These are phyloP conservation scores for Platalea minor DNA, from an alignment of 2,797 vertebrate genomes.

Conservation along the genomic window DNA sequence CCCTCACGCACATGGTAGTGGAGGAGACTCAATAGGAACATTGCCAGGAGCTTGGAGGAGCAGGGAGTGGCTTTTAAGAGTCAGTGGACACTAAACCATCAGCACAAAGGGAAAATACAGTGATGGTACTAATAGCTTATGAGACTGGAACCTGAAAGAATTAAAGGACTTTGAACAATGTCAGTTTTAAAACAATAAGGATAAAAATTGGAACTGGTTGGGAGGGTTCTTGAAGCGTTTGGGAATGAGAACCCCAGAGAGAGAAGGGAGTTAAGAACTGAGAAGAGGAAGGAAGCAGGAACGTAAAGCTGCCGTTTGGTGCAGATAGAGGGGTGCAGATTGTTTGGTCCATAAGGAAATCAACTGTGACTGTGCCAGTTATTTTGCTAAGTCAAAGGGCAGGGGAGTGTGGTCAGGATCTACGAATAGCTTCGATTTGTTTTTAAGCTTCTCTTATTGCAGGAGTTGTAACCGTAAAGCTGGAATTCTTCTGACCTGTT, in stretches of 20 bases:
- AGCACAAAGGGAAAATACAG: neutral
- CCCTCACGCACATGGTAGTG: rapidly evolving
- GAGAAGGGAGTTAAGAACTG: neutral
- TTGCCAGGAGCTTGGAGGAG: neutral
- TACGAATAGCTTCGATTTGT: neutral
- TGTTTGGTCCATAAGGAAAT: neutral
- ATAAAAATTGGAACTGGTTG: neutral
- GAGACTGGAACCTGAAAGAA: neutral
- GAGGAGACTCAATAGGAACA: neutral
- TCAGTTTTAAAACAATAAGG: neutral
- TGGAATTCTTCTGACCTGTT: neutral
- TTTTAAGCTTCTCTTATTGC: neutral
- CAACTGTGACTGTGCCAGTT: neutral
- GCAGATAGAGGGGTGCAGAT: neutral
- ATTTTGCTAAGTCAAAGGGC: neutral
- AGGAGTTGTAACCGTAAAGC: neutral
- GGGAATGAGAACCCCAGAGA: neutral
- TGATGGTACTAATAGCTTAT: neutral
- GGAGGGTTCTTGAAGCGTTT: neutral
- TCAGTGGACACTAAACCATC: neutral
- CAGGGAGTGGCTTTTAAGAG: neutral
- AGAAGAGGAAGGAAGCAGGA: neutral
- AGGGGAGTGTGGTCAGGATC: neutral
- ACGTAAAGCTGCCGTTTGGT: neutral
- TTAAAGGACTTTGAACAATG: neutral